These are phyloP conservation scores for Acholoe squamosa DNA, from an alignment of 2,888 invertebrate genomes.

Conservation along the genomic window DNA sequence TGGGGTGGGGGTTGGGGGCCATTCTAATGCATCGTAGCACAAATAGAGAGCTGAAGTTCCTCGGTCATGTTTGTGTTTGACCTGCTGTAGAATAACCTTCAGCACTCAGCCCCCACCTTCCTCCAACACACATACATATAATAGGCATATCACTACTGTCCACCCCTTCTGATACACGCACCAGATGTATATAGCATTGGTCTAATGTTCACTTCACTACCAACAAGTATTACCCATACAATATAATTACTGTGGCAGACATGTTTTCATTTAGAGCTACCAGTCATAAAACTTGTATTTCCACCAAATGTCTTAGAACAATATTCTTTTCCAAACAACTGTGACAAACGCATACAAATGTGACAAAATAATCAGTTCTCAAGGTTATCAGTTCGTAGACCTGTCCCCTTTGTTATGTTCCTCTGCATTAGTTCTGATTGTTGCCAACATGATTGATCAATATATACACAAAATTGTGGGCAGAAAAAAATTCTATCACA, in stretches of 20 bases:
- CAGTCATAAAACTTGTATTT: not conserved
- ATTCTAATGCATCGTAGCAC: not conserved
- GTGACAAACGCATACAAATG: no score
- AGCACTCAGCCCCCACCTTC: not conserved
- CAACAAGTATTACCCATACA: not conserved
- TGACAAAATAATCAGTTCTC: no score
- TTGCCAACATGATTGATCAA: no score
- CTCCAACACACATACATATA: not conserved
- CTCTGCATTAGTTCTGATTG: no score
- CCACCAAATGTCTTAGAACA: no score
- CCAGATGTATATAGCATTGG: not conserved
- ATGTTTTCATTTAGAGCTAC: not conserved
- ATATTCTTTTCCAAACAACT: no score
- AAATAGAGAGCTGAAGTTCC: not conserved
- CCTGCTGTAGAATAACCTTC: conserved; percentile 2
- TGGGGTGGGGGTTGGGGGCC: no score
- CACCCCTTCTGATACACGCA: not conserved
- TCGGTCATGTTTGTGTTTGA: conserved; percentile 9
- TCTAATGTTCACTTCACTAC: not conserved
- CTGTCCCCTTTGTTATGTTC: no score
- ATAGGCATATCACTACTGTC: not conserved
- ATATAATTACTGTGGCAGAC: not conserved
- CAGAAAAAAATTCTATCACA: no score
- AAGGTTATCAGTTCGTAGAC: no score
- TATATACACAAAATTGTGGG: no score